Evolutionary conservation across 2,113 vertebrate genomes (phyloP).

Genomic region (Hydrochoerus hydrochaeris): DNA sequence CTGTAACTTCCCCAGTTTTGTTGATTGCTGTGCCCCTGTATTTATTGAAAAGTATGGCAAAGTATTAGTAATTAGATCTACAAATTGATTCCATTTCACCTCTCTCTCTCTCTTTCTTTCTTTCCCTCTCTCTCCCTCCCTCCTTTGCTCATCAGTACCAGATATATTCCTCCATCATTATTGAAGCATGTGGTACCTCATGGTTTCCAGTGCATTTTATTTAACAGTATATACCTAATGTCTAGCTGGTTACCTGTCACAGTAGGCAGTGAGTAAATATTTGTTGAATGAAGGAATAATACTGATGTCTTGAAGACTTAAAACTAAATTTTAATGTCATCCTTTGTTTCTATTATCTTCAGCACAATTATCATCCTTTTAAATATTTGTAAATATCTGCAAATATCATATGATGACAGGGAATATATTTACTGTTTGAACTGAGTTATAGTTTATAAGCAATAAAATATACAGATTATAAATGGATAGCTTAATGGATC

Average conservation of each 20-base stretch:
- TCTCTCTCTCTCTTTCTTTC: not conserved
- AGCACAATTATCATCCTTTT: conserved; percentile 36
- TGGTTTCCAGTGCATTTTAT: not conserved
- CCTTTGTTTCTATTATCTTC: not conserved
- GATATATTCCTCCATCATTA: conserved; percentile 12
- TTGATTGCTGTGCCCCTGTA: not conserved
- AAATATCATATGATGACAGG: not conserved
- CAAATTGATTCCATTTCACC: not conserved
- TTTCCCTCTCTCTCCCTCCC: no score
- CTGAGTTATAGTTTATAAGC: not conserved
- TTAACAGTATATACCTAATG: not conserved
- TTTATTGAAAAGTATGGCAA: not conserved
- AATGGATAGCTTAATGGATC: not conserved
- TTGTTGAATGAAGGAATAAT: conserved; percentile 34
- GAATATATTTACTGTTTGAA: not conserved
- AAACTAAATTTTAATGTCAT: not conserved
- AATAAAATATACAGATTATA: conserved; percentile 28
- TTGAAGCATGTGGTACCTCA: not conserved
- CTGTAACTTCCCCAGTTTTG: not conserved
- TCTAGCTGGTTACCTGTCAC: not conserved
- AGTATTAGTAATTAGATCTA: not conserved
- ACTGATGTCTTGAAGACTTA: not conserved
- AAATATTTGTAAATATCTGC: conserved; percentile 22
- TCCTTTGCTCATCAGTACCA: not conserved
- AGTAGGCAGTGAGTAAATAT: not conserved